These are phyloP conservation scores for Agrotis ipsilon DNA, from an alignment of 2,888 invertebrate genomes.

Conservation along the genomic window DNA sequence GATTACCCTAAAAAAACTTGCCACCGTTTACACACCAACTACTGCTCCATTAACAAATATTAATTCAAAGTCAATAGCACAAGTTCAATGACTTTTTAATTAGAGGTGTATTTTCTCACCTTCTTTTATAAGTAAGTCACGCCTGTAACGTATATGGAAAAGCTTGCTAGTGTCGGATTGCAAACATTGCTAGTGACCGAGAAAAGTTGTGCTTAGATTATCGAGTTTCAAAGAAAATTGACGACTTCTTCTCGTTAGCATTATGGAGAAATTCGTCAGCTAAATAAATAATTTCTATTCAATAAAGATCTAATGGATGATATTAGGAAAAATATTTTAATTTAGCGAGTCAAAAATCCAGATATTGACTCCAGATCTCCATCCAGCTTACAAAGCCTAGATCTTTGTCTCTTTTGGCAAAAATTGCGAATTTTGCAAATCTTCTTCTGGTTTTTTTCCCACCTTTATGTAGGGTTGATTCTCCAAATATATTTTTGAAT, in stretches of 20 bases:
- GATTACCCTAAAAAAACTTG: constrained; percentile 10
- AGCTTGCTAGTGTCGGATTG: constrained; percentile 36
- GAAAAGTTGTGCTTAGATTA: constrained; percentile 12
- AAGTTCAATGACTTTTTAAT: constrained; percentile 62
- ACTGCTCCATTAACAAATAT: constrained; percentile 45
- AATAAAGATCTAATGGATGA: no score
- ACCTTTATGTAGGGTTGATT: no score
- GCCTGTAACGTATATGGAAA: constrained; percentile 41
- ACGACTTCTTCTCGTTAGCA: neutral
- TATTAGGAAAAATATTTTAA: no score
- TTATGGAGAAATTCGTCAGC: neutral
- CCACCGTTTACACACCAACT: constrained; percentile 29
- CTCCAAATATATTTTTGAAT: no score
- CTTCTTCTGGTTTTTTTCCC: no score
- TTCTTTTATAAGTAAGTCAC: constrained; percentile 45
- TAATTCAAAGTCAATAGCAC: constrained; percentile 38
- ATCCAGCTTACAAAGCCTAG: no score
- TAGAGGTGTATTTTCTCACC: constrained; percentile 45
- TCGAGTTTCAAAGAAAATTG: constrained; percentile 11
- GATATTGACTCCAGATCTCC: no score
- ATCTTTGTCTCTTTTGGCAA: no score
- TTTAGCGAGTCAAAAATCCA: no score
- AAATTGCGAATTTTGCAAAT: no score
- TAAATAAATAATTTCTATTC: neutral
- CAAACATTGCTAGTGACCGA: constrained; percentile 32